Evolutionary conservation across 1,140 invertebrate genomes (phyloP).

Genomic region (Macrotrachela quadricornifera): DNA sequence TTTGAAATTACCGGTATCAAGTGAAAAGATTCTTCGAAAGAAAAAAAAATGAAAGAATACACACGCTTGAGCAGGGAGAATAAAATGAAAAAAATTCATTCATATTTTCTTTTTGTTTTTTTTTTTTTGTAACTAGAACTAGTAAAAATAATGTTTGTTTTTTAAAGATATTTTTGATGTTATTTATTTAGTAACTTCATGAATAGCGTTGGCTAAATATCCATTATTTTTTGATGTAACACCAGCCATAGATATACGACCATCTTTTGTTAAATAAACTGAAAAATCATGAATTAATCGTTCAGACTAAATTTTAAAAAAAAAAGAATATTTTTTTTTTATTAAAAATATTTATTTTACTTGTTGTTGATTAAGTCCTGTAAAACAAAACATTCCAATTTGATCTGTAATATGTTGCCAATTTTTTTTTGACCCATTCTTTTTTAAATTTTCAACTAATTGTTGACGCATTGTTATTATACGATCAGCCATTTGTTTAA

Average conservation of each 20-base stretch:
- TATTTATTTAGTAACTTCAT: constrained; percentile 64
- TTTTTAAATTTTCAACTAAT: constrained; percentile 53
- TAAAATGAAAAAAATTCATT: too few species aligned
- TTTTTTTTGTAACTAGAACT: too few species aligned
- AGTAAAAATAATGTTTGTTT: too few species aligned
- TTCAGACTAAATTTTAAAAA: constrained; percentile 32
- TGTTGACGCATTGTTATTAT: constrained; percentile 67
- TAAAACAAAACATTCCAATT: constrained; percentile 99
- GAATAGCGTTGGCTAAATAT: constrained; percentile 46
- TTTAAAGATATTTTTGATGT: too few species aligned
- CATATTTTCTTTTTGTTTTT: too few species aligned
- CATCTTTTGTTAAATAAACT: constrained; percentile 91
- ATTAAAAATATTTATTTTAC: too few species aligned
- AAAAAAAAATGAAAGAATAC: too few species aligned
- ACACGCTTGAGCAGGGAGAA: too few species aligned
- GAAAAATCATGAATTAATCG: constrained; percentile 74
- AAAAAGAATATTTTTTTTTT: too few species aligned
- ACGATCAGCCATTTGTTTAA: constrained; percentile 89
- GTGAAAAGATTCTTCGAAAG: too few species aligned
- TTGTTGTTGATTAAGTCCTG: constrained; percentile 67
- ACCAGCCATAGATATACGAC: constrained; percentile 90
- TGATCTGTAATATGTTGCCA: constrained; percentile 95
- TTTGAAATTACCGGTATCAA: too few species aligned
- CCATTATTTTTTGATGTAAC: constrained; percentile 81
- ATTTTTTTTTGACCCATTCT: constrained; percentile 56